Base-by-base conservation (phyloP, 2,113 vertebrate genomes). In the Toxotes jaculatrix region DNA sequence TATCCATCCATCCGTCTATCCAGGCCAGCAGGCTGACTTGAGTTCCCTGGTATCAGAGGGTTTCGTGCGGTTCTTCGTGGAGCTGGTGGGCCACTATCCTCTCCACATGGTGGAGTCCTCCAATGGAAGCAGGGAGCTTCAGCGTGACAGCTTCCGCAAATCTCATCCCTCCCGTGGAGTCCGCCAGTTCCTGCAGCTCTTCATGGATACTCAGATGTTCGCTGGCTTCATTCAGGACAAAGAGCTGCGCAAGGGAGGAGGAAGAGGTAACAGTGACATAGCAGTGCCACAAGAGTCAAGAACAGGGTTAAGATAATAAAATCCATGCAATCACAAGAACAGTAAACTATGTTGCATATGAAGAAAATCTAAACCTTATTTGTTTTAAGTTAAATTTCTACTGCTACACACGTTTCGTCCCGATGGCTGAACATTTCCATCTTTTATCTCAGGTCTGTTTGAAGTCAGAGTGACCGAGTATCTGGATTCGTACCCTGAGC, bases 191-290 rank as follows among this genome's bases (percentile, higher is more conserved):
- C 94, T 99, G 89, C 97, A 97, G 87, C 95, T 97, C 87, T 99
- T 99, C 93, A 99, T 99, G 98, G 97, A 99, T 40, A 99, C 98
- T 0, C 98, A 99, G 92, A 99, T 99, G 98, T 99, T 99, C 12
- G 97, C 98, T 0, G 98, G 98, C 36, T 99, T 99, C 93, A 96
- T 99, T 87, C 98, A 99, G 83, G 98, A 99, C 89, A 95, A 97
- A 59, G 98, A 99, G 88, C 97, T 99, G 32, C 93, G 96, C 63
- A 98, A 97, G 90, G 97, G 90, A 38, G 87, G 91, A 7, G 96
- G 92, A 47, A 97, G 94, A 97, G 98, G 98, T 98, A 47, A 60
- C 0, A 10, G 34, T 32, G 16, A 16, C 12, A 10, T 2, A 9
- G n/a, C 47, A 23, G 16, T 14, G 42, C 11, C 23, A 64, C n/a